A percentile compares a stretch with the other conserved stretches of the same genome.
Conservation (phyloP, 1,140 invertebrate genomes). For the Latrodectus geometricus region DNA sequence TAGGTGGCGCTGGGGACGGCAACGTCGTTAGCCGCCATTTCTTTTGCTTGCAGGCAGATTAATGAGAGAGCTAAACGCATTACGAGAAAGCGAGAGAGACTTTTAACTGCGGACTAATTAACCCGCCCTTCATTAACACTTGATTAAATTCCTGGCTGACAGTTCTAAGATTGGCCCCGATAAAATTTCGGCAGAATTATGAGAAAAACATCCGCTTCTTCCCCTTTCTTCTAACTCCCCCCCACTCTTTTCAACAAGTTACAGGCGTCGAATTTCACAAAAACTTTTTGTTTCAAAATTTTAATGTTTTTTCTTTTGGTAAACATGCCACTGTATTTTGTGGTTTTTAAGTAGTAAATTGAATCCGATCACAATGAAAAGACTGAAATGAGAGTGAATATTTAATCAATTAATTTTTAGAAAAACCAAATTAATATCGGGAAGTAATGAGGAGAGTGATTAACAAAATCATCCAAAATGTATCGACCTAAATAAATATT, state of each 20-base stretch:
- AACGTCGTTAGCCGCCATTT: conserved; percentile 37
- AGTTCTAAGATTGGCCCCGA: conserved; percentile 58
- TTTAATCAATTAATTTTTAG: too few species aligned
- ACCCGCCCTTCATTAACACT: conserved; percentile 60
- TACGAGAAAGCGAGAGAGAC: conserved; percentile 44
- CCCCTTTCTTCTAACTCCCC: not conserved
- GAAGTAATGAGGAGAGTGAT: too few species aligned
- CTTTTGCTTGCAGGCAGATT: conserved; percentile 44
- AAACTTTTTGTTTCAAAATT: not conserved
- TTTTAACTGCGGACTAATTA: conserved; percentile 60
- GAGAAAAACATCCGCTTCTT: conserved; percentile 28
- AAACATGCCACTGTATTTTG: too few species aligned
- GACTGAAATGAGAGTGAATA: too few species aligned
- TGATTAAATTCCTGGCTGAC: conserved; percentile 61
- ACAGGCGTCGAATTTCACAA: not conserved
- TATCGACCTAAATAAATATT: too few species aligned
- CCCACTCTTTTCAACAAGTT: conserved; percentile 35
- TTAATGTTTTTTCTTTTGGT: not conserved
- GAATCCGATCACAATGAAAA: too few species aligned
- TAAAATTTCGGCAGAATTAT: conserved; percentile 42
- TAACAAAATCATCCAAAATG: too few species aligned
- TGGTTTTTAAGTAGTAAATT: too few species aligned
- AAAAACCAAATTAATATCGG: too few species aligned
- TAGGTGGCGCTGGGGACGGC: conserved; percentile 38
- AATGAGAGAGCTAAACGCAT: conserved; percentile 58